Base-by-base conservation (phyloP, 2,888 invertebrate genomes). In the Hylaea fasciaria region DNA sequence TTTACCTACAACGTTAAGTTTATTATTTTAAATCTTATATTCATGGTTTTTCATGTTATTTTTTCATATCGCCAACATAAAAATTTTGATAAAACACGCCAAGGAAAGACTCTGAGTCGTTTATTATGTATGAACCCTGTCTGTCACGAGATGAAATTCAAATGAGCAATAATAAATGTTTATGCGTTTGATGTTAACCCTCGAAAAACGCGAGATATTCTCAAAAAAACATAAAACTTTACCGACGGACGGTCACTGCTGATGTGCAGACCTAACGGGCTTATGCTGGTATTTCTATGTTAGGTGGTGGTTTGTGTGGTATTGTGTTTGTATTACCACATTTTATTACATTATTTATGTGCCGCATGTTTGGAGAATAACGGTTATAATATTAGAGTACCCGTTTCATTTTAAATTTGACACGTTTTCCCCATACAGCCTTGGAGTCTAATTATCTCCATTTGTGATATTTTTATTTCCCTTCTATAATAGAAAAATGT, bases 91-190 rank as follows among this genome's bases (percentile, higher is more conserved):
- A 65, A 61, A 61, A 68, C 54, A 57, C 60, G 64, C 41, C 48
- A 48, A 50, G 47, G 60, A 49, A 51, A 50, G 64, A 64, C 61
- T 66, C 58, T 28, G 64, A 48, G 44, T 53, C 73, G 71, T 85
- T 86, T 87, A 86, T 82, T 87, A 89, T 89, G 85, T 85, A 89
- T 88, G 88, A 85, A 73, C 65, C 52, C 22, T 73, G 78, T 77
- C 74, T 76, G 80, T 80, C 82, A 77, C 66, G 72, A 73, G 77
- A 85, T 87, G 86, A 87, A 89, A 89, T 88, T 89, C 87, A 87
- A 87, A 89, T 87, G 87, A 83, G 80, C 64, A 53, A 71, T 83
- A 83, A 84, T 86, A 86, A 74, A 73, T 84, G 86, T 89, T 89
- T 84, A 88, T 80, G 73, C 79, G 74, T 85, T 86, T 85, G 80